Percentiles rank a stretch among this genome's conserved stretches.
Evolutionary conservation across 2,113 vertebrate genomes (phyloP).

Genomic region (Cygnus buccinator): DNA sequence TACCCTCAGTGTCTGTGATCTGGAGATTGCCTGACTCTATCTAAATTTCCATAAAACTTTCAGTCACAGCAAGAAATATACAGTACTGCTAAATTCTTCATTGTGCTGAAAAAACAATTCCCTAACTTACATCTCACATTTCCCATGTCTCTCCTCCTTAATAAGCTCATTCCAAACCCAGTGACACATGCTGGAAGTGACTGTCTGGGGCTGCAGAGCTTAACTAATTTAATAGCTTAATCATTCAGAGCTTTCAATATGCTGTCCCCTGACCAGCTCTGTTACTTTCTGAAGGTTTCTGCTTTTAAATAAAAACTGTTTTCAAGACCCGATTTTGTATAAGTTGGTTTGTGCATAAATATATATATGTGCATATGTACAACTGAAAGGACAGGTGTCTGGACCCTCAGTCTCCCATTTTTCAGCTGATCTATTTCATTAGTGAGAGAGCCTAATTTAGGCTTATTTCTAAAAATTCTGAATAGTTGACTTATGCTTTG

Average conservation of each 20-base stretch:
- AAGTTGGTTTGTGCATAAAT: background rate
- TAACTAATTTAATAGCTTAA: slow-evolving; percentile 42
- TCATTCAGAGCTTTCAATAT: slow-evolving; percentile 2
- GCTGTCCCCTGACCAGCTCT: background rate
- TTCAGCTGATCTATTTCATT: background rate
- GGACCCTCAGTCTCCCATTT: background rate
- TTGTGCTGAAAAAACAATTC: background rate
- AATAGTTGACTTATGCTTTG: background rate
- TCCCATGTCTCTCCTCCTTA: background rate
- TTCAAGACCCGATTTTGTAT: background rate
- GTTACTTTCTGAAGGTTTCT: background rate
- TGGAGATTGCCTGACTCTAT: background rate
- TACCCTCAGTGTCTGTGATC: background rate
- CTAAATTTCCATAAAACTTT: background rate
- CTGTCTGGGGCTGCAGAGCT: slow-evolving; percentile 27
- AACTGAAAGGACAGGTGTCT: background rate
- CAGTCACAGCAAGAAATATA: background rate
- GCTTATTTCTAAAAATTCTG: background rate
- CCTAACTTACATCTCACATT: background rate
- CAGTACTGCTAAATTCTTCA: background rate
- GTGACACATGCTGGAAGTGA: slow-evolving; percentile 17
- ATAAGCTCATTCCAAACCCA: slow-evolving; percentile 48
- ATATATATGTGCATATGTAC: accelerated
- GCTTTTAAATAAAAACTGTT: background rate
- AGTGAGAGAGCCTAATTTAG: background rate